These are phyloP conservation scores for Mythimna impura DNA, from an alignment of 2,888 invertebrate species.

Conservation along the genomic window DNA sequence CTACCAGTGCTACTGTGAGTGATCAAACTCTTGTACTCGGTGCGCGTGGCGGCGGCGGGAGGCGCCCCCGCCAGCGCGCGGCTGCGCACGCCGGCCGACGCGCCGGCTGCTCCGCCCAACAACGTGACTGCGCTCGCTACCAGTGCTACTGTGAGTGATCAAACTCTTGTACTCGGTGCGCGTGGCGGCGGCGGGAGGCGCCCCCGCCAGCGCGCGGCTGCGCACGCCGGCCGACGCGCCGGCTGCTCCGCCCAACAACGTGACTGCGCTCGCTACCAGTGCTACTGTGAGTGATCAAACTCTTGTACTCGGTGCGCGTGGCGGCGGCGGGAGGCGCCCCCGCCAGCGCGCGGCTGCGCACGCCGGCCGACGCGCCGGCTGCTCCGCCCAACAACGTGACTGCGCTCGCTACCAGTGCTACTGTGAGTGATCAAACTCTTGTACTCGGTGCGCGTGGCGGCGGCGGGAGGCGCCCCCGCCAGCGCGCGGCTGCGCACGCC, in stretches of 20 bases:
- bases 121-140: conserved; percentile 96
- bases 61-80: conserved; percentile 64
- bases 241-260: conserved; percentile 96
- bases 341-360: conserved; percentile 77
- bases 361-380: conserved; percentile 95
- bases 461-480: conserved; percentile 72
- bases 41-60: conserved; percentile 92
- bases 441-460: conserved; percentile 95
- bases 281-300: conserved; percentile 92
- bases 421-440: conserved; percentile 90
- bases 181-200: conserved; percentile 91
- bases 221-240: conserved; percentile 95
- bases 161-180: conserved; percentile 93
- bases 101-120: conserved; percentile 96
- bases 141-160: conserved; percentile 93
- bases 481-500: conserved; percentile 89
- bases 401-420: conserved; percentile 95
- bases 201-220: conserved; percentile 52
- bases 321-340: conserved; percentile 86
- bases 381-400: conserved; percentile 97
- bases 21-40: conserved; percentile 90
- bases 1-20: conserved; percentile 95
- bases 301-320: conserved; percentile 95
- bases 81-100: conserved; percentile 93
- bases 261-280: conserved; percentile 95